These are phyloP conservation scores for Herpetotheres cachinnans DNA, from an alignment of 2,113 vertebrate species.

Conservation along the genomic window DNA sequence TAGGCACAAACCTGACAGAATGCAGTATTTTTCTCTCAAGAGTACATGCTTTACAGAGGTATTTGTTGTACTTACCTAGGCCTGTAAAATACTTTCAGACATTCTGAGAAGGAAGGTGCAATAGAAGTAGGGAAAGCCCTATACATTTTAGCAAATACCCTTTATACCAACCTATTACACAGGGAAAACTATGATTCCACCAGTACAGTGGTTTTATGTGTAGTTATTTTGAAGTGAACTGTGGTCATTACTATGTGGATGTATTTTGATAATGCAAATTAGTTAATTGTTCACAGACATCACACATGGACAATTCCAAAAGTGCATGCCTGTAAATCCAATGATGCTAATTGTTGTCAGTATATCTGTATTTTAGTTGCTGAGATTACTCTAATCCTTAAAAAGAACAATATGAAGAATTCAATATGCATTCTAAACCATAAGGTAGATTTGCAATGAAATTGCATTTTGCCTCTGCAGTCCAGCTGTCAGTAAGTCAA, in stretches of 20 bases:
- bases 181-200: not conserved
- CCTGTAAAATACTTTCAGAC: not conserved
- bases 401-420: not conserved
- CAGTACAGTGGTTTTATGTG: not conserved
- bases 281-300: not conserved
- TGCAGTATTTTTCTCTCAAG: not conserved
- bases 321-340: not conserved
- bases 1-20: not conserved
- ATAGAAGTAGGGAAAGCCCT: not conserved
- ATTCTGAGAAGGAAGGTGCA: not conserved
- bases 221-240: not conserved
- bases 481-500: conserved; percentile 20
- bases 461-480: conserved; percentile 1
- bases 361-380: not conserved
- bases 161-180: not conserved
- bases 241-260: not conserved
- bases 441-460: conserved; percentile 3
- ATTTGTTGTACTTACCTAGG: not conserved
- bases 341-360: not conserved
- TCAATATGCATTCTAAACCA: not conserved
- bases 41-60: not conserved
- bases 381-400: not conserved
- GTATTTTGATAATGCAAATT: not conserved
- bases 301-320: not conserved
- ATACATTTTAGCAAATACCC: not conserved